Evolutionary conservation across 2,888 invertebrate species (phyloP).

Genomic region (Apamea monoglypha): DNA sequence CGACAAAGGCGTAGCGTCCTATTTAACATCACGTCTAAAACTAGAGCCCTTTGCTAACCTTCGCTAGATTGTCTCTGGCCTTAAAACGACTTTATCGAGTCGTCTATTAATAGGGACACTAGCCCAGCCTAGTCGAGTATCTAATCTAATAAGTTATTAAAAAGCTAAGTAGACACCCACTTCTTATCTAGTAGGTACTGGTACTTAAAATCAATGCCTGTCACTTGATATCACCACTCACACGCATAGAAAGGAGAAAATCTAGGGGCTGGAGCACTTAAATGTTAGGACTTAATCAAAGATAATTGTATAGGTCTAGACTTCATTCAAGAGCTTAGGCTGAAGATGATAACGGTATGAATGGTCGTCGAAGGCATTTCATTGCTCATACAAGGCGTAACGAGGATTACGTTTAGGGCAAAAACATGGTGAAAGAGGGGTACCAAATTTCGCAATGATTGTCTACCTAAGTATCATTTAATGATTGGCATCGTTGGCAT

Average conservation of each 20-base stretch:
- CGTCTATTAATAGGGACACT: constrained; percentile 11
- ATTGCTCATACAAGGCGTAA: not conserved
- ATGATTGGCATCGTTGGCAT: constrained; percentile 21
- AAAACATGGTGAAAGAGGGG: constrained; percentile 36
- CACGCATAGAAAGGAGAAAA: constrained; percentile 8
- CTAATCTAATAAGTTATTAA: constrained; percentile 17
- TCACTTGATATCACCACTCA: constrained; percentile 5
- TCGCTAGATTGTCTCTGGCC: constrained; percentile 3
- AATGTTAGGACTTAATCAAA: not conserved
- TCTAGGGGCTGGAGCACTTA: not conserved
- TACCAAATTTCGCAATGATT: constrained; percentile 38
- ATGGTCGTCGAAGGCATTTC: not conserved
- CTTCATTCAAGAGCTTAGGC: constrained; percentile 19
- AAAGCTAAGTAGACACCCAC: not conserved
- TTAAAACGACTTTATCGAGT: constrained; percentile 11
- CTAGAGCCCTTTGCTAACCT: constrained; percentile 6
- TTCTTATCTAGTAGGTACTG: not conserved
- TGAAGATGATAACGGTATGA: not conserved
- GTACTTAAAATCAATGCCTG: constrained; percentile 11
- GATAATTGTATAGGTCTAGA: not conserved
- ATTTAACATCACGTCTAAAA: no score
- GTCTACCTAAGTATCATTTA: not conserved
- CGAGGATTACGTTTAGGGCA: not conserved
- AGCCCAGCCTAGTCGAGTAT: not conserved
- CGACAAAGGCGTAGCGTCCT: no score